Evolutionary conservation across 2,113 vertebrate genomes (phyloP), one percentile per base, ranked within the genome.

Genomic region (Corvus moneduloides): DNA sequence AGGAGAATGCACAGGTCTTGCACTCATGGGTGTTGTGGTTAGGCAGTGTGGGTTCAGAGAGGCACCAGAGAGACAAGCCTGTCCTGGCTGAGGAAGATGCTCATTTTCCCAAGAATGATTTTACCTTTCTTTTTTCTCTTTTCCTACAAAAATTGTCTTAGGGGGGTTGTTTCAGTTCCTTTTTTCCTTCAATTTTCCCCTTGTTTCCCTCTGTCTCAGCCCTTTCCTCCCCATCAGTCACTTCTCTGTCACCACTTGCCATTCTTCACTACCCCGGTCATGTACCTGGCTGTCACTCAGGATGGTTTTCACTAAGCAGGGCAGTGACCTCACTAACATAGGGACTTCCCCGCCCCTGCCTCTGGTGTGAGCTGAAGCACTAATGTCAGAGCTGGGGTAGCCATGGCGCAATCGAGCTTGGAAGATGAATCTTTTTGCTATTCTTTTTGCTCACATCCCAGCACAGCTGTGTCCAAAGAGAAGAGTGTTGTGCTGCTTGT

Each of bases 341-440:
- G 8, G 26, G 39, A 30, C 24, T 73, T 4, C 4, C n/a, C 35
- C 59, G 32, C 55, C 64, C 20, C 23, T 43, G 67, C 43, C 68
- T 21, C 39, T 4, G 1, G 18, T 52, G 41, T 6, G 2, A 63
- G 71, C 49, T 3, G 0, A 17, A 5, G 22, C 67, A 21, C 28
- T 14, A 20, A 51, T 20, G 49, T 72, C 76, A 71, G 41, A 56
- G 43, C 28, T 73, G 68, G 23, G 49, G 24, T 9, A 44, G 51
- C 49, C 61, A 35, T 5, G 8, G 61, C 0, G 0, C 2, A 2
- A 14, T 24, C 0, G 0, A 64, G 32, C n/a, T 69, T 63, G 69
- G 49, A 61, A 41, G 46, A 48, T 27, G 21, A 87, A 59, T 72
- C 28, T 46, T 86, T 71, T 58, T 84, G 48, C 37, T 91, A 0